phyloP scores from a whole-genome alignment of 2,888 invertebrate species.

The Rotaria magnacalcarata region DNA sequence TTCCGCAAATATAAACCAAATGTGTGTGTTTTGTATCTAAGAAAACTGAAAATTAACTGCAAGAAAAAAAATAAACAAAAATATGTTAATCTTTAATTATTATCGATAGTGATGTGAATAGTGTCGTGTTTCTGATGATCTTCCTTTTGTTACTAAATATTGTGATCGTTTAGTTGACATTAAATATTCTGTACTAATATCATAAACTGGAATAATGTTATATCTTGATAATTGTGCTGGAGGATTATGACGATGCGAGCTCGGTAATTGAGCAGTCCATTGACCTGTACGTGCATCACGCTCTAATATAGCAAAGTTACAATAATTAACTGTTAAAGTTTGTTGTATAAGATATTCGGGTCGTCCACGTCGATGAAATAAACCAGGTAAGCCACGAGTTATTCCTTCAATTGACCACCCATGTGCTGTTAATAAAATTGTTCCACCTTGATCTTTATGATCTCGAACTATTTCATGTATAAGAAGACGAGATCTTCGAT shows the following conservation, averaged over 20 bases:
- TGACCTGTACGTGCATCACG: neutral
- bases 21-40: neutral
- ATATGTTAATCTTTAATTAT: too few species aligned
- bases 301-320: neutral
- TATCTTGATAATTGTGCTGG: neutral
- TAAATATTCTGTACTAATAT: neutral
- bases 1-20: neutral
- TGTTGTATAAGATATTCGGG: neutral
- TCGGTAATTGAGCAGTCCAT: neutral
- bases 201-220: neutral
- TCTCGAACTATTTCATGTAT: neutral
- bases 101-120: neutral
- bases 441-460: constrained; percentile 65
- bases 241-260: neutral
- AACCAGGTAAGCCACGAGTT: neutral
- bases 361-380: neutral
- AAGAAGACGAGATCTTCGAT: neutral
- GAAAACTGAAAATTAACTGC: too few species aligned
- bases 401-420: constrained; percentile 77
- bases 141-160: neutral
- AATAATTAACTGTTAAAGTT: neutral
- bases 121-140: too few species aligned
- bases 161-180: neutral
- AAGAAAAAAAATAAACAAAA: too few species aligned
- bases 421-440: constrained; percentile 81